Base-by-base conservation (phyloP, 37 sponge, comb jelly and placozoan species). In the Oopsacas minuta region DNA sequence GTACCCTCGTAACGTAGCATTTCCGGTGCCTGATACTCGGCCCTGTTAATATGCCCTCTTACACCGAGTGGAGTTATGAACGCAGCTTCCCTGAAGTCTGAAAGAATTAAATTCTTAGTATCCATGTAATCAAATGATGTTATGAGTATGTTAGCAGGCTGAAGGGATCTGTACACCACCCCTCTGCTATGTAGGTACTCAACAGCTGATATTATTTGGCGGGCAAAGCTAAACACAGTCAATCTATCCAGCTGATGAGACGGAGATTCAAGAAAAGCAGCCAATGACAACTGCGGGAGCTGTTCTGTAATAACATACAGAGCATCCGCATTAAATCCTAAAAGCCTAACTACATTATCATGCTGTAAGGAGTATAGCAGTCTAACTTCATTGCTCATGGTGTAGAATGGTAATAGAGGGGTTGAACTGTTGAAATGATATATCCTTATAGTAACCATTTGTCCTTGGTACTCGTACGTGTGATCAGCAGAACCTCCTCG, bases 381-480 rank as follows among this genome's bases (percentile, higher is more conserved):
- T 3, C 75, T 3, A 25, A 61, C 75, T 61, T 61, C 75, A 34
- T 61, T 61, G 22, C 75, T 61, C 32, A 61, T 25, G 75, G 22
- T 61, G 75, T 61, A 61, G 75, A 61, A 61, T 10, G 75, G 75
- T 25, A 61, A 34, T 10, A 61, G 75, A 5, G 75, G 75, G 17
- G 75, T 61, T 25, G 30, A n/a, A 12, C 75, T 61, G 75, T 61
- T 61, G 75, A 61, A 61, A 34, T 61, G 20, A 34, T 61, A 61
- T 5, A 3, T 12, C 1, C 75, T 25, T 32, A 61, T 61, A 3
- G 75, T 61, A 34, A 61, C 75, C 75, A 61, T 61, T 34, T 61
- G 75, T 61, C 75, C 75, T n/a, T 32, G 75, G 75, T 61, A 61
- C 75, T 61, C 75, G 75, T 61, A 61, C 3, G 30, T 61, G 75